Evolutionary conservation across 2,888 invertebrate species (phyloP).

Genomic region (Tholera decimalis): DNA sequence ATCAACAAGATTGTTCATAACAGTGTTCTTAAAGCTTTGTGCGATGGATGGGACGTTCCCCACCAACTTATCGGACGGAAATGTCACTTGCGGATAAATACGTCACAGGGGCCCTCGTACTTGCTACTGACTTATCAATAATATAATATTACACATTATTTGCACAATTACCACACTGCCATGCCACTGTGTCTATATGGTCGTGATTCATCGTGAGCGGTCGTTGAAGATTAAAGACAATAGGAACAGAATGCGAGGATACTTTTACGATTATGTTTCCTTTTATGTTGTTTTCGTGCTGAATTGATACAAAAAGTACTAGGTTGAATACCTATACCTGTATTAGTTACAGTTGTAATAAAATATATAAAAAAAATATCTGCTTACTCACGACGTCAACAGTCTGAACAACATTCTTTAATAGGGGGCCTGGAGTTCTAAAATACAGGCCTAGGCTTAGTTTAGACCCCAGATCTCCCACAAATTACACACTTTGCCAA

Average conservation of each 20-base stretch:
- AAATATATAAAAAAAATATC: too few relatives aligned
- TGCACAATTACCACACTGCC: slow-evolving; percentile 62
- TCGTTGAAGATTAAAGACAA: slow-evolving; percentile 59
- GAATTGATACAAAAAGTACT: slow-evolving; percentile 2
- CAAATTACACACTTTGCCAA: too few relatives aligned
- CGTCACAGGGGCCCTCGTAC: slow-evolving; percentile 77
- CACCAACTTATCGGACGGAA: slow-evolving; percentile 83
- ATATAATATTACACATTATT: slow-evolving; percentile 69
- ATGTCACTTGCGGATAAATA: slow-evolving; percentile 83
- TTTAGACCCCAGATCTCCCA: too few relatives aligned
- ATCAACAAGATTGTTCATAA: slow-evolving; percentile 20
- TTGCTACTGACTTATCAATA: slow-evolving; percentile 72
- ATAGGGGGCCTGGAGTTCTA: too few relatives aligned
- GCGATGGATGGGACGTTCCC: slow-evolving; percentile 40
- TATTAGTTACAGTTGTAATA: too few relatives aligned
- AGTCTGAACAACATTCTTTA: too few relatives aligned
- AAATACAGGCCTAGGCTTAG: too few relatives aligned
- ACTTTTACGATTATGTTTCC: slow-evolving; percentile 43
- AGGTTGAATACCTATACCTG: background rate
- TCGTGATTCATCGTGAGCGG: slow-evolving; percentile 50
- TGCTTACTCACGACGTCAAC: too few relatives aligned
- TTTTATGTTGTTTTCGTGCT: slow-evolving; percentile 42
- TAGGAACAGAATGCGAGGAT: slow-evolving; percentile 55
- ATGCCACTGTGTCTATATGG: slow-evolving; percentile 45
- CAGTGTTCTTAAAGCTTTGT: slow-evolving; percentile 20